Base-by-base conservation (phyloP, 2,113 vertebrate species). In the Planiliza haematocheilus region DNA sequence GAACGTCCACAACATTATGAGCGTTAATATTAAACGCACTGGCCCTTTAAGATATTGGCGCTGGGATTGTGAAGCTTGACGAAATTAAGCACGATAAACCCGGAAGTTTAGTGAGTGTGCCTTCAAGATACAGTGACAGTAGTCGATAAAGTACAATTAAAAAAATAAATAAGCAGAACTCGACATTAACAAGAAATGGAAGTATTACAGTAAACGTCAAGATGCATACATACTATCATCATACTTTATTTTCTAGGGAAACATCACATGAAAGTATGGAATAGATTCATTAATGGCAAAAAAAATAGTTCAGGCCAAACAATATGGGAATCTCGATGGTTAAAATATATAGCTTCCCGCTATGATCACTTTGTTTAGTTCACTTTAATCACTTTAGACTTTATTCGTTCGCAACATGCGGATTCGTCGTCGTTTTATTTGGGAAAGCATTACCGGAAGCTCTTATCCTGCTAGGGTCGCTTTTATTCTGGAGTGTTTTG, bases 41-140 rank as follows among this genome's bases (percentile, higher is more conserved):
- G 90, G 86, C 84, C 84, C 91, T 93, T 93, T 94, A 94, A 94
- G 83, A 66, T 34, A 41, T 14, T 3, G 48, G 3, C 16, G 18
- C 34, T 62, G 43, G 41, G 24, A 21, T 46, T 10, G 82, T 88
- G 0, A 87, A 87, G 53, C 11, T 0, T 3, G 12, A 51, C 11
- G 48, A 7, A 41, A 2, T 46, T 0, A 63, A 24, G 1, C 3
- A 14, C 4, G 34, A 1, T 1, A 9, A 13, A 82, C n/a, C 69
- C 49, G 73, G 80, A 58, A 1, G 59, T 1, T 0, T 0, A 0
- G 0, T 13, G 7, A 48, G 10, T 12, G 10, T 8, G 2, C 42
- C 16, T 86, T 78, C 75, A 85, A 60, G 1, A 67, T 77, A 60
- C 24, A 24, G 70, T 0, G 2, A 21, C 36, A 59, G 7, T 13